Evolutionary conservation across 2,888 invertebrate genomes (phyloP).

Genomic region (Nymphalis c-album): DNA sequence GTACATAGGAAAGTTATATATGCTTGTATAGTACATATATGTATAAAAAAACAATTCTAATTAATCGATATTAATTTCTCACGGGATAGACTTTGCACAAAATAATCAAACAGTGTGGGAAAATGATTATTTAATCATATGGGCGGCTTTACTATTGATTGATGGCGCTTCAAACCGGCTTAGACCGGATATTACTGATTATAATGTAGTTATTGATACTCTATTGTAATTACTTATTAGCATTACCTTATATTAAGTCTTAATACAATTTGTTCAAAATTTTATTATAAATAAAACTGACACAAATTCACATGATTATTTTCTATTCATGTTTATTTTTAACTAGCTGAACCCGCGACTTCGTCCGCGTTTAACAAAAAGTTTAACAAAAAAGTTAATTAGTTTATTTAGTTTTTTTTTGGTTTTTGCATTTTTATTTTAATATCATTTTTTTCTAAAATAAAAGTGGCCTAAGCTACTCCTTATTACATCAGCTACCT

Average conservation of each 20-base stretch:
- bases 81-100: constrained; percentile 9
- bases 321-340: too few species aligned
- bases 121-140: constrained; percentile 12
- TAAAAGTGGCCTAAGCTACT: too few species aligned
- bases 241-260: neutral
- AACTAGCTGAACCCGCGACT: too few species aligned
- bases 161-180: constrained; percentile 17
- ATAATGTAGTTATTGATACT: constrained; percentile 9
- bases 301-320: neutral
- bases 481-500: too few species aligned
- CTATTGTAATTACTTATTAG: neutral
- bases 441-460: too few species aligned
- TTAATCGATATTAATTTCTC: neutral
- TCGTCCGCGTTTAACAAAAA: too few species aligned
- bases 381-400: too few species aligned
- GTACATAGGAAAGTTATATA: too few species aligned
- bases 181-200: constrained; percentile 13
- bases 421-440: too few species aligned
- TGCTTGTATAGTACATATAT: too few species aligned
- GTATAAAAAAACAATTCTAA: too few species aligned
- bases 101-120: constrained; percentile 20
- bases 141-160: constrained; percentile 12
- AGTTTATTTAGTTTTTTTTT: too few species aligned
- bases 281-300: neutral
- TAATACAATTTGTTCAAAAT: neutral